Percentiles rank a stretch among this genome's conserved stretches.
Conservation (phyloP, 2,113 vertebrate genomes). For the Porphyrio hochstetteri region DNA sequence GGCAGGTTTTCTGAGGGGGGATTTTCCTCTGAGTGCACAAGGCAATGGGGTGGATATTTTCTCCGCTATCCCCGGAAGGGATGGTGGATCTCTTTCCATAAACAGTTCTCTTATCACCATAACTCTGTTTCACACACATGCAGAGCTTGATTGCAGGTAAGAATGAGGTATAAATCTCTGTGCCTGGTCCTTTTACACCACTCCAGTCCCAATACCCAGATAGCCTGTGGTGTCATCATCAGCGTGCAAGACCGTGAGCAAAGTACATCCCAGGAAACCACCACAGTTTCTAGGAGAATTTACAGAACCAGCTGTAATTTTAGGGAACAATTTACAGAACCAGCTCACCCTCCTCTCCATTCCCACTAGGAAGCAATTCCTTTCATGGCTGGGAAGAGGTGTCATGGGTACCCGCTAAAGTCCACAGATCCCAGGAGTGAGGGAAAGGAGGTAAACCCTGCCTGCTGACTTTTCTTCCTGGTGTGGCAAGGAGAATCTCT, state of each 20-base stretch:
- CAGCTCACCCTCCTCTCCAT: neutral
- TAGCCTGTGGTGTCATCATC: neutral
- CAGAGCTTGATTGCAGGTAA: neutral
- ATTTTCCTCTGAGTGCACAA: slow-evolving; percentile 1
- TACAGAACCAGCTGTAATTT: neutral
- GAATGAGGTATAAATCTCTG: neutral
- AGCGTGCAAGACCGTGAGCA: neutral
- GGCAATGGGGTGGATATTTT: neutral
- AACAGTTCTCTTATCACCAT: neutral
- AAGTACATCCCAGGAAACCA: neutral
- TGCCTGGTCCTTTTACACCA: neutral
- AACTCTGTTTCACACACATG: neutral
- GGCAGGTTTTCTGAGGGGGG: slow-evolving; percentile 13
- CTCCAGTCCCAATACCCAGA: neutral
- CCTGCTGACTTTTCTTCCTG: neutral
- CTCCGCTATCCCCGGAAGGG: neutral
- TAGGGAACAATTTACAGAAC: neutral
- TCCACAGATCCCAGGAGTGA: neutral
- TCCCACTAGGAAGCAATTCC: neutral
- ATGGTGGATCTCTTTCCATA: neutral
- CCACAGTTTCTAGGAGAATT: neutral
- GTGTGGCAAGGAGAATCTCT: neutral
- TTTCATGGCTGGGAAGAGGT: neutral
- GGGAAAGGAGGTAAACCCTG: neutral
- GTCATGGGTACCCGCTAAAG: neutral